Base-by-base conservation (phyloP, 2,113 vertebrate species). In the Ophiodon elongatus region DNA sequence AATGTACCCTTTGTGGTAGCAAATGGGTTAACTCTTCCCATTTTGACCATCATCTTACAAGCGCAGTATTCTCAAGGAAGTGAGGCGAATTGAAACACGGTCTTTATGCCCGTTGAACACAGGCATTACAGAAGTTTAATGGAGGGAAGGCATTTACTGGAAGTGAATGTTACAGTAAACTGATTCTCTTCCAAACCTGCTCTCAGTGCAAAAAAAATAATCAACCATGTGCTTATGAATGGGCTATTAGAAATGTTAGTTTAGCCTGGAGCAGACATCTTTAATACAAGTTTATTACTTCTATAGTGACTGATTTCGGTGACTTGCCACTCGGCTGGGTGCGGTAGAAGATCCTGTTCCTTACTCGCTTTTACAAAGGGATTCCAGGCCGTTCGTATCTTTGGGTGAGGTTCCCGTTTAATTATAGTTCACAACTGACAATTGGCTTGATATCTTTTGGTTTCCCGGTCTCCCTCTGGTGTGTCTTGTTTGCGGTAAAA, bases 21-120 rank as follows among this genome's bases (percentile, higher is more conserved):
- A 35, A 23, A 47, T n/a, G 62, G 1, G 54, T 52, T 62, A 45
- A 57, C 68, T 80, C 10, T 70, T 76, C 68, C 47, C 5, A 25
- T 77, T 64, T 63, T 50, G 17, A 80, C 43, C 67, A 45, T 56
- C 15, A 41, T 60, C 45, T 84, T 70, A 76, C 27, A 71, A 85
- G 73, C 27, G 73, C 13, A 47, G 15, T 1, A 45, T 63, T 29
- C 19, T 21, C 15, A 29, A 69, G 39, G 74, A 33, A 74, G 8
- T 33, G 19, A 57, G 9, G 8, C 15, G 4, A 31, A 60, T 3
- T 71, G 17, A 78, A 62, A 65, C 27, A 35, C 21, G 23, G 14
- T 72, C 19, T 31, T 70, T 17, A n/a, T 9, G 21, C 33, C 8
- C 5, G 17, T 63, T 64, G 6, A 35, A n/a, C 27, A 67, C 41